Percentiles rank a stretch among this genome's conserved stretches.
Evolutionary conservation across 2,888 invertebrate genomes (phyloP).

Genomic region (Leptothorax acervorum): DNA sequence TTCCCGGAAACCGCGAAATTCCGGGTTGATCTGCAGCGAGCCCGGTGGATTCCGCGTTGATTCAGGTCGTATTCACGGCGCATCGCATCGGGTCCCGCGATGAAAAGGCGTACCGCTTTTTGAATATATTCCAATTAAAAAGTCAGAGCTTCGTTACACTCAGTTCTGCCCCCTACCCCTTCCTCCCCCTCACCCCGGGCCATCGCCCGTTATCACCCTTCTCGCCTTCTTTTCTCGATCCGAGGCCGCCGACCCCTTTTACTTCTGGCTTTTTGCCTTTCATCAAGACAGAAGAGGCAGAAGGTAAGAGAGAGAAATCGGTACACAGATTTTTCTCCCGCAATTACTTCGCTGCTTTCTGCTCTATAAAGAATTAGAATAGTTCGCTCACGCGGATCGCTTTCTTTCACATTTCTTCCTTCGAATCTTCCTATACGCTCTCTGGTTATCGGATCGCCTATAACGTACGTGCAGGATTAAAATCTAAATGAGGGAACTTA

Average conservation of each 20-base stretch:
- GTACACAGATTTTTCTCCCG: conserved; percentile 76
- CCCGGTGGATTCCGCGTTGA: conserved; percentile 77
- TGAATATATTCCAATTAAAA: conserved; percentile 86
- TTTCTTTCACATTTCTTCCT: conserved; percentile 11
- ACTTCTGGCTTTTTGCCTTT: conserved; percentile 79
- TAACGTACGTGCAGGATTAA: neutral
- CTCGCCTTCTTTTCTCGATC: conserved; percentile 21
- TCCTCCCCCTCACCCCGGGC: conserved; percentile 30
- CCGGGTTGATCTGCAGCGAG: neutral
- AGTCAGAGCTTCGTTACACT: conserved; percentile 85
- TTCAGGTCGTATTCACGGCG: conserved; percentile 81
- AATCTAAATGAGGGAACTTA: conserved; percentile 32
- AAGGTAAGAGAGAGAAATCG: neutral
- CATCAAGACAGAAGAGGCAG: conserved; percentile 54
- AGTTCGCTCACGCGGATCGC: conserved; percentile 63
- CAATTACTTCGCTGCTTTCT: conserved; percentile 81
- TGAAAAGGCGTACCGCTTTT: conserved; percentile 85
- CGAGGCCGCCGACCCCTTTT: conserved; percentile 68
- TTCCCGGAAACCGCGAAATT: neutral
- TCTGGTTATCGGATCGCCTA: neutral
- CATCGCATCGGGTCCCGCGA: conserved; percentile 81
- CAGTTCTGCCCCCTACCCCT: conserved; percentile 71
- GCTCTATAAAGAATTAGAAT: conserved; percentile 74
- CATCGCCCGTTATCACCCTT: conserved; percentile 33
- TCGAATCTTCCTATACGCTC: neutral